phyloP scores from a whole-genome alignment of 2,113 vertebrate species.

The Misgurnus mizolepis region DNA sequence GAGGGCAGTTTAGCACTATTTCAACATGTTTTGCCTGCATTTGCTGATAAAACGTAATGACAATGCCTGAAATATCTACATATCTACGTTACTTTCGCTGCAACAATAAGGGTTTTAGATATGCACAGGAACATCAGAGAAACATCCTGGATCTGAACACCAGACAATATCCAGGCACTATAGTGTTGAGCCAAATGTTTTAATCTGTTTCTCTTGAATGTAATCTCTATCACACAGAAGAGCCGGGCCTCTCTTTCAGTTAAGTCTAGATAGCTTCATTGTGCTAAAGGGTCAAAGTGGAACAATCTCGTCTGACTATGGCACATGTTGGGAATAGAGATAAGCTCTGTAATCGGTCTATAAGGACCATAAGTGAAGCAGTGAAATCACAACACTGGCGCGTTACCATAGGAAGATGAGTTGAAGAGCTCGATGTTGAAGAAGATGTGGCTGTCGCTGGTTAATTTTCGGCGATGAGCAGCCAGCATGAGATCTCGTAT shows the following conservation, averaged over 20 bases:
- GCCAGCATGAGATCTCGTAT: slow-evolving; percentile 92
- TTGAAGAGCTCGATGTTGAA: slow-evolving; percentile 99
- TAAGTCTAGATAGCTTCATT: slow-evolving; percentile 23
- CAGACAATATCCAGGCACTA: slow-evolving; percentile 23
- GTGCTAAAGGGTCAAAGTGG: slow-evolving; percentile 7
- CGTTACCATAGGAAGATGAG: slow-evolving; percentile 90
- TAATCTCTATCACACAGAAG: slow-evolving; percentile 46
- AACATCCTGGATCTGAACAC: slow-evolving; percentile 20
- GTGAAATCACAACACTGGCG: not conserved
- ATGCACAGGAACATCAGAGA: slow-evolving; percentile 9
- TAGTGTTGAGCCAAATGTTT: slow-evolving; percentile 30
- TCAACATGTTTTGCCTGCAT: not conserved
- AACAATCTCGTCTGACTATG: not conserved
- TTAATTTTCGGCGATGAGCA: slow-evolving; percentile 85
- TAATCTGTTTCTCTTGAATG: slow-evolving; percentile 25
- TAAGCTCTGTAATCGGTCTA: slow-evolving; percentile 37
- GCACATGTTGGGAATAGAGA: slow-evolving; percentile 33
- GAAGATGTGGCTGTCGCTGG: slow-evolving; percentile 86
- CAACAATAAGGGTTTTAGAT: not conserved
- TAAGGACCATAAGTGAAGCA: not conserved
- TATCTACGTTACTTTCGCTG: not conserved
- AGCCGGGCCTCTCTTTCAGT: slow-evolving; percentile 4
- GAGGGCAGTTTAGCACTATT: not conserved
- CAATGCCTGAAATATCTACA: slow-evolving; percentile 6
- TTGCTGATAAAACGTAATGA: slow-evolving; percentile 18